Evolutionary conservation across 2,797 vertebrate genomes (phyloP), one percentile per base, ranked within the genome.

Genomic region (Acrocephalus scirpaceus): DNA sequence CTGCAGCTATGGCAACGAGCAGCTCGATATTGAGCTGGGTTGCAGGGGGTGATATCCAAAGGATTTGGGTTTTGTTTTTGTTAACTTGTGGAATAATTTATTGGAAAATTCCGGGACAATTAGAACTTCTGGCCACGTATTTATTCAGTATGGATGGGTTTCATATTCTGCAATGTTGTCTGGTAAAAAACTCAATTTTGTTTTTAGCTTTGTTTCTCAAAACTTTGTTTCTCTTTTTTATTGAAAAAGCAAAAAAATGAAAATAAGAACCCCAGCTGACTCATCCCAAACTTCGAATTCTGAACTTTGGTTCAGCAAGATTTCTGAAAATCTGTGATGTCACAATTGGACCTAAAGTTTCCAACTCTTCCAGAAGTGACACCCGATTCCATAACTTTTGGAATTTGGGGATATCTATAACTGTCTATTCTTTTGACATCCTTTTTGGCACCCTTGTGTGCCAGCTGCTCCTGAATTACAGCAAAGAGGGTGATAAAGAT

Each of bases 1-100:
- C 95, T 94, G 97, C 96, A 95, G 83, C 97, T 97, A 97, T 97
- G 95, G 97, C 96, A 98, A 97, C 95, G 69, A 86, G 94, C 60
- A 79, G 88, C 80, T 91, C 10, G 50, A 71, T 91, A 92, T 47
- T 7, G 71, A 96, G 90, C 90, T 73, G 90, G 65, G 90, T 50
- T 85, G 76, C 57, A 84, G 3, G 17, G 95, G n/a, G 66, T 62
- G 93, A 92, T n/a, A 69, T 26, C 88, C 21, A 13, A 36, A 58
- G 47, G 76, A 58, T 53, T 82, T 60, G 32, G 66, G 77, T 5
- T 15, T 51, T 54, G 80, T 88, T 16, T n/a, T 57, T 72, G 67
- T 50, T 81, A 77, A 62, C 14, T 36, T 80, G 72, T 82, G 67
- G 75, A 82, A 79, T 92, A 73, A 87, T 95, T 80, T 81, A 85